These are phyloP conservation scores for Platysternon megacephalum DNA, from an alignment of 2,113 vertebrate species.

Conservation along the genomic window DNA sequence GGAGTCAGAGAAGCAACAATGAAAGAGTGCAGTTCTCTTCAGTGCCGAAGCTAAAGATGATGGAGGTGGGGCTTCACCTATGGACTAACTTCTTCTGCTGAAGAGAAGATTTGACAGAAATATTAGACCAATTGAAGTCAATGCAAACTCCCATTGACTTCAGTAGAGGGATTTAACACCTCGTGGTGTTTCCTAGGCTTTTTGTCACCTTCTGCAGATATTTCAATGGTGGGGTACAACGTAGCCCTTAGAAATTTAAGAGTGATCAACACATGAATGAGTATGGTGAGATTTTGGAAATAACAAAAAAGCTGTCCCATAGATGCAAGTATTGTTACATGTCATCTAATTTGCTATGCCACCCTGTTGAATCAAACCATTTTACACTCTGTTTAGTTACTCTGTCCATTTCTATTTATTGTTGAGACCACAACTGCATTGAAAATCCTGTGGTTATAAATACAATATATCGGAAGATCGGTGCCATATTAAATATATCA, in stretches of 20 bases:
- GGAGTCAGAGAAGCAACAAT: neutral
- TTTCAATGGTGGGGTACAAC: neutral
- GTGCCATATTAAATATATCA: neutral
- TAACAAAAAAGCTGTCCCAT: neutral
- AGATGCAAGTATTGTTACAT: neutral
- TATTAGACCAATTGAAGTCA: neutral
- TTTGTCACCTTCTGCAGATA: neutral
- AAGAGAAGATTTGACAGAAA: neutral
- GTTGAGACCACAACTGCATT: neutral
- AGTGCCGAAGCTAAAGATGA: neutral
- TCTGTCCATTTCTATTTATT: neutral
- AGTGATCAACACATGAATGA: neutral
- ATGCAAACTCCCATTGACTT: neutral
- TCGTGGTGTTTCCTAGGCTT: neutral
- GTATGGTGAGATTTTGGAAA: neutral
- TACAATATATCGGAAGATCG: neutral
- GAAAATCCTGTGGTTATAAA: neutral
- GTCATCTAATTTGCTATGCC: neutral
- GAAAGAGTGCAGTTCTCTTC: neutral
- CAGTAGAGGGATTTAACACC: neutral
- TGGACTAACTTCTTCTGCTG: neutral
- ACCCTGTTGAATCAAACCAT: neutral
- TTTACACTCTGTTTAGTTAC: neutral
- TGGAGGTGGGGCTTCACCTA: neutral
- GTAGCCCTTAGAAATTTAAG: neutral